A percentile compares a stretch with the other conserved stretches of the same genome.
Conservation (phyloP, 2,113 vertebrate species). For the Andinoacara biseriatus region DNA sequence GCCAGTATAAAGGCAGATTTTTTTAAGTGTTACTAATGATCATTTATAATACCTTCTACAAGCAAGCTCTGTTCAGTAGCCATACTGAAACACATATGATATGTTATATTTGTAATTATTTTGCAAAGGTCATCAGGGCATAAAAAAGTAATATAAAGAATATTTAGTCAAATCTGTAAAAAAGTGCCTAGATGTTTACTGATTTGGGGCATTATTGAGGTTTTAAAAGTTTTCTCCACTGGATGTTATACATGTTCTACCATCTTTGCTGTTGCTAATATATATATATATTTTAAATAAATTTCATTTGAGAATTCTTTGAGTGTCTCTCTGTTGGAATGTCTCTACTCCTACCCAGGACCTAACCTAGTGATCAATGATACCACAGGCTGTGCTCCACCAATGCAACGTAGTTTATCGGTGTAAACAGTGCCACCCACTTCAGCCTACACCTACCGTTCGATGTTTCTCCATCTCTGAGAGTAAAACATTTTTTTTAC, state of each 20-base stretch:
- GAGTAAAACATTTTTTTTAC: not conserved
- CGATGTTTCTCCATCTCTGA: not conserved
- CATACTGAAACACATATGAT: not conserved
- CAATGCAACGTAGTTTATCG: not conserved
- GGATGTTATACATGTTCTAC: not conserved
- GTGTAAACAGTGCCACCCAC: not conserved
- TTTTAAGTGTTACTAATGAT: not conserved
- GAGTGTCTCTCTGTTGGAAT: not conserved
- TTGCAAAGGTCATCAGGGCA: no score
- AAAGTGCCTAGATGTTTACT: not conserved
- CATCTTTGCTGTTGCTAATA: no score
- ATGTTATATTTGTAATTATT: not conserved
- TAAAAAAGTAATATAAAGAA: not conserved
- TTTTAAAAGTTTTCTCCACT: not conserved
- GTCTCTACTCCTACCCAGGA: not conserved
- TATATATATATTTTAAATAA: not conserved
- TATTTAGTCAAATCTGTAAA: not conserved
- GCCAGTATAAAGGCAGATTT: not conserved
- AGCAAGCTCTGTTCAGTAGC: not conserved
- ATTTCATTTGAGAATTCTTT: not conserved
- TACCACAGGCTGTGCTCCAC: not conserved
- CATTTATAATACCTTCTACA: not conserved
- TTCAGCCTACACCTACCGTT: not conserved
- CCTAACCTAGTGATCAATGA: not conserved
- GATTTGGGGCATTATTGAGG: not conserved